Conservation (phyloP, 1,140 invertebrate species). For the Drosophila littoralis region DNA sequence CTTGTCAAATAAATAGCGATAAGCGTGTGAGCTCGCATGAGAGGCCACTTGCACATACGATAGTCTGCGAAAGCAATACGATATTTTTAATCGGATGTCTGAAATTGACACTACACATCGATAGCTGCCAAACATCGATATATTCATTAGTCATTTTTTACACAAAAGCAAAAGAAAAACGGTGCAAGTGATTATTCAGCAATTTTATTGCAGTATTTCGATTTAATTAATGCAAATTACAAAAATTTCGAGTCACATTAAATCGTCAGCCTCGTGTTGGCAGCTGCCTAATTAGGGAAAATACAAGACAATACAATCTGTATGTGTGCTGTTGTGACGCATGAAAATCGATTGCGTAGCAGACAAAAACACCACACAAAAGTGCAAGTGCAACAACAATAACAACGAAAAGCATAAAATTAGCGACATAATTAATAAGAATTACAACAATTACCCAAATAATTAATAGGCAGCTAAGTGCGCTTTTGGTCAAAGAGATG, state of each 20-base stretch:
- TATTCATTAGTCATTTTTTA: conserved; percentile 73
- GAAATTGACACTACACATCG: neutral
- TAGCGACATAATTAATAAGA: conserved; percentile 25
- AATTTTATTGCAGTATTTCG: conserved; percentile 31
- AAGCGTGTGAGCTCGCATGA: neutral
- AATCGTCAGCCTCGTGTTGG: neutral
- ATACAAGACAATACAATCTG: conserved; percentile 4
- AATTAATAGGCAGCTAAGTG: conserved; percentile 47
- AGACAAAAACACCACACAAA: conserved; percentile 45
- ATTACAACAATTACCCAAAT: conserved; percentile 43
- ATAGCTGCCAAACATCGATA: conserved; percentile 29
- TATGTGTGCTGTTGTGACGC: conserved; percentile 45
- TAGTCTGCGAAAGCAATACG: neutral
- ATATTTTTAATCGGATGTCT: conserved; percentile 3
- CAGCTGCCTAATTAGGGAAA: conserved; percentile 5
- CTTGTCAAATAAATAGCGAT: neutral
- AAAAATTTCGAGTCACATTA: conserved; percentile 17
- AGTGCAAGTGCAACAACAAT: conserved; percentile 44
- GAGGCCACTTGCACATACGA: neutral
- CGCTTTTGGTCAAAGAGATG: conserved; percentile 84
- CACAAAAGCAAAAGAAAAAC: conserved; percentile 57
- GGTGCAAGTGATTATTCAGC: conserved; percentile 57
- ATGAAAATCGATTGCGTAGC: conserved; percentile 69
- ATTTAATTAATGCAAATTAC: conserved; percentile 32
- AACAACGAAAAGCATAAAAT: conserved; percentile 13